Percentiles rank a stretch among this genome's conserved stretches.
Conservation (phyloP, 1,140 invertebrate genomes). For the Drosophila takahashii region DNA sequence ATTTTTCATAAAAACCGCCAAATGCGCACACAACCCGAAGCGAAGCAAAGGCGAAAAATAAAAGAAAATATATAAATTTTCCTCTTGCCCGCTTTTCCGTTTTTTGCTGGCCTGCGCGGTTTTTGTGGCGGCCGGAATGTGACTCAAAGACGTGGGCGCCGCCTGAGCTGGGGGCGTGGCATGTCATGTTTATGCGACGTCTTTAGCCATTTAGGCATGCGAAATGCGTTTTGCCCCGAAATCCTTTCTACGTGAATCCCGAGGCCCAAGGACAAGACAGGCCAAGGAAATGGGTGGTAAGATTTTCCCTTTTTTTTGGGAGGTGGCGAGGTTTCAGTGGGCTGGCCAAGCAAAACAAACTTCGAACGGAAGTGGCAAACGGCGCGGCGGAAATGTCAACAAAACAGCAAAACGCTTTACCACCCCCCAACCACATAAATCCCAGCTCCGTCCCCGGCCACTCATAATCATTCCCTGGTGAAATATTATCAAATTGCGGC, state of each 20-base stretch:
- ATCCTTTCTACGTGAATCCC: slow-evolving; percentile 77
- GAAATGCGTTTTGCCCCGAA: slow-evolving; percentile 74
- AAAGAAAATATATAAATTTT: slow-evolving; percentile 49
- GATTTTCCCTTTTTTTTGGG: slow-evolving; percentile 12
- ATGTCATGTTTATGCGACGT: slow-evolving; percentile 78
- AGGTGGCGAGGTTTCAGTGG: not conserved
- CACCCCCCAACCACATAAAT: slow-evolving; percentile 32
- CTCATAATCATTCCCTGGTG: slow-evolving; percentile 79
- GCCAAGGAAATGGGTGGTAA: slow-evolving; percentile 26
- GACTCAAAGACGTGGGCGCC: slow-evolving; percentile 60
- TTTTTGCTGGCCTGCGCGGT: slow-evolving; percentile 50
- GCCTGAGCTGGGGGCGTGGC: slow-evolving; percentile 58
- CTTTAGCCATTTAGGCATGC: slow-evolving; percentile 82
- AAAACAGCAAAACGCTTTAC: slow-evolving; percentile 63
- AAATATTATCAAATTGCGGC: slow-evolving; percentile 82
- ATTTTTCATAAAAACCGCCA: slow-evolving; percentile 83
- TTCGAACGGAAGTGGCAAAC: slow-evolving; percentile 66
- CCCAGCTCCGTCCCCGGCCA: slow-evolving; percentile 28
- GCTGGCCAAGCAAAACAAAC: slow-evolving; percentile 59
- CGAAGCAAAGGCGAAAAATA: slow-evolving; percentile 50
- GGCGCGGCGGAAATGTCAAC: slow-evolving; percentile 76
- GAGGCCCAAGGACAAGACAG: slow-evolving; percentile 57
- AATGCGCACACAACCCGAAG: slow-evolving; percentile 81
- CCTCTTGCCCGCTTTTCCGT: slow-evolving; percentile 39
- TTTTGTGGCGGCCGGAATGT: slow-evolving; percentile 55